phyloP scores from a whole-genome alignment of 2,797 vertebrate genomes.

The Poecilia gillii region DNA sequence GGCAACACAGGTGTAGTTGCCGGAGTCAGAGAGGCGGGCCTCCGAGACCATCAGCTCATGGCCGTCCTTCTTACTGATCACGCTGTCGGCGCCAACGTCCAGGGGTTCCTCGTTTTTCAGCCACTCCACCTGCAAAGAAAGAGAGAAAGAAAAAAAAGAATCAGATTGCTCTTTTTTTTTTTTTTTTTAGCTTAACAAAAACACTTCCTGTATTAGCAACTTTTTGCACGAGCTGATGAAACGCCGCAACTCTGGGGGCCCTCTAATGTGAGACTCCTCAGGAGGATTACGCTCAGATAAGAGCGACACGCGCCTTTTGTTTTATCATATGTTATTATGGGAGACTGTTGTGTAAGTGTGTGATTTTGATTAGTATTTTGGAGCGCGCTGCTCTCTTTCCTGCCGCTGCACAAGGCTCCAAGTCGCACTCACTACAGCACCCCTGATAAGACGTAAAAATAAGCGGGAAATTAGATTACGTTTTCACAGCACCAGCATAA shows the following conservation, averaged over 20 bases:
- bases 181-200: neutral
- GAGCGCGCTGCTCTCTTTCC: neutral
- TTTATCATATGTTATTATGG: neutral
- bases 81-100: conserved; percentile 84
- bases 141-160: conserved; percentile 7
- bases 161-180: conserved; percentile 1
- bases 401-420: neutral
- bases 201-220: neutral
- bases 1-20: conserved; percentile 96
- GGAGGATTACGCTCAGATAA: neutral
- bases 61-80: conserved; percentile 87
- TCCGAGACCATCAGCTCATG: conserved; percentile 94
- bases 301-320: neutral
- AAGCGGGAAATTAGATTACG: neutral
- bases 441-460: neutral
- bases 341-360: neutral
- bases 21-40: conserved; percentile 92
- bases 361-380: conserved; percentile 4
- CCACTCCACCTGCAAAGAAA: conserved; percentile 91
- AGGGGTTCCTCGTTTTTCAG: conserved; percentile 94
- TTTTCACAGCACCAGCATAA: neutral
- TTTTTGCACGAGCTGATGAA: neutral
- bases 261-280: neutral
- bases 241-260: neutral
- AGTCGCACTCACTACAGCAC: neutral